Evolutionary conservation across 2,113 vertebrate species (phyloP).

Genomic region (Corythornis madagascariensis): DNA sequence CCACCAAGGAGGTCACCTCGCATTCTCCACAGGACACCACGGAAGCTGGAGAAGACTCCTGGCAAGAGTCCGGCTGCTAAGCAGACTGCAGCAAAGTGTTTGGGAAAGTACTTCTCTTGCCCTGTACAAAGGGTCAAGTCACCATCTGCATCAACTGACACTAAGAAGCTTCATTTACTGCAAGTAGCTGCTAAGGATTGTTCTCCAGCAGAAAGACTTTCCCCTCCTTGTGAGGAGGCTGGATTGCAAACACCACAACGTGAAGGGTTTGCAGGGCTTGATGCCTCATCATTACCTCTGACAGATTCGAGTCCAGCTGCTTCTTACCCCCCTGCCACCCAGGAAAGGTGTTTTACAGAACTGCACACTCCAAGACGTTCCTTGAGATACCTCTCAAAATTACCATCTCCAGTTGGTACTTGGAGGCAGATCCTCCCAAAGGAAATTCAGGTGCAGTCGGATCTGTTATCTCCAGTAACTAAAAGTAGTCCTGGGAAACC

Average conservation of each 20-base stretch:
- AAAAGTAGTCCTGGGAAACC: background rate
- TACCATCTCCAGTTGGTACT: background rate
- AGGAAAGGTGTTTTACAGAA: background rate
- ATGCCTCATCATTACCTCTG: constrained; percentile 50
- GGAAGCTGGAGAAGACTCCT: background rate
- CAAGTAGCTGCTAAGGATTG: constrained; percentile 57
- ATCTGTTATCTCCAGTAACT: background rate
- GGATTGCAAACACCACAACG: constrained; percentile 29
- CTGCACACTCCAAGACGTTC: background rate
- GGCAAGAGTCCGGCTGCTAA: constrained; percentile 42
- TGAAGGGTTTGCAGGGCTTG: background rate
- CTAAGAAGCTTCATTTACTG: background rate
- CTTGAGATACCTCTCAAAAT: constrained; percentile 12
- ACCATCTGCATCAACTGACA: constrained; percentile 56
- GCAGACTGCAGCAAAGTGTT: constrained; percentile 10
- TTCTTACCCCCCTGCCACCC: background rate
- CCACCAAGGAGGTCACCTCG: constrained; percentile 40
- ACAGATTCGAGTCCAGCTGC: background rate
- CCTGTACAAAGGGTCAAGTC: constrained; percentile 41
- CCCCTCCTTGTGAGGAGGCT: constrained; percentile 63
- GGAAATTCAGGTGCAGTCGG: background rate
- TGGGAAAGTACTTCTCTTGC: constrained; percentile 36
- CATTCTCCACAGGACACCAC: background rate
- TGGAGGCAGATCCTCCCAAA: background rate
- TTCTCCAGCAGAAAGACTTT: constrained; percentile 57